A percentile compares a stretch with the other conserved stretches of the same genome.
These are phyloP conservation scores for Pomacea canaliculata DNA, from an alignment of 2,888 invertebrate species.

Conservation along the genomic window DNA sequence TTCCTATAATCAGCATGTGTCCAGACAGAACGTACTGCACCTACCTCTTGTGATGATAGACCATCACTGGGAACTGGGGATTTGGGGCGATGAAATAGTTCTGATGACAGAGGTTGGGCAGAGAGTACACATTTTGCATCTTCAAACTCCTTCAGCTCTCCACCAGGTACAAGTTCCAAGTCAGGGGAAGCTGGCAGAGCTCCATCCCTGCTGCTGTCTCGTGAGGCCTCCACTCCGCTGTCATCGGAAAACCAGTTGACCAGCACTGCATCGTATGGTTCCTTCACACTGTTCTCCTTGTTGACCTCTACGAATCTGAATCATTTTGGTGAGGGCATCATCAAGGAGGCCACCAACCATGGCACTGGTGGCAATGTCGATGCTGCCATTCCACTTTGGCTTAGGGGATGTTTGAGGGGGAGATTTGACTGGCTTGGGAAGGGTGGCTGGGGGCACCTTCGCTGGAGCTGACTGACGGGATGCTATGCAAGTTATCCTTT, in stretches of 20 bases:
- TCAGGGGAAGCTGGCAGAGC: not conserved
- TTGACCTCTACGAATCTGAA: conserved; percentile 40
- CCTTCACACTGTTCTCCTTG: not conserved
- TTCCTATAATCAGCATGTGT: too few species aligned
- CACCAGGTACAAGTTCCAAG: not conserved
- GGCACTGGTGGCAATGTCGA: conserved; percentile 49
- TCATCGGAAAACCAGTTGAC: conserved; percentile 26
- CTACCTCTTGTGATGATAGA: conserved; percentile 28
- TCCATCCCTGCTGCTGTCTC: conserved; percentile 18
- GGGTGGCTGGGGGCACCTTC: conserved; percentile 40
- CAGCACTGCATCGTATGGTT: conserved; percentile 2
- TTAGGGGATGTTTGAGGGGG: conserved; percentile 44
- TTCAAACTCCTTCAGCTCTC: not conserved
- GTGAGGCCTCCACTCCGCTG: conserved; percentile 9
- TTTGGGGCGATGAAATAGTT: conserved; percentile 41
- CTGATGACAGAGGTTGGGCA: conserved; percentile 20
- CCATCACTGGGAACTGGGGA: conserved; percentile 52
- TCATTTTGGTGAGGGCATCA: conserved; percentile 62
- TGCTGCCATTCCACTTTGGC: conserved; percentile 32
- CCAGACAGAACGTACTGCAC: not conserved
- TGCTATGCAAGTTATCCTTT: conserved; percentile 45
- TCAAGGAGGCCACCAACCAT: conserved; percentile 57
- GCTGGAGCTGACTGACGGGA: conserved; percentile 34
- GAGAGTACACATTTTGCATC: not conserved
- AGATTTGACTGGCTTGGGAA: conserved; percentile 42